Conservation (phyloP, 2,797 vertebrate species). For the Podargus strigoides region DNA sequence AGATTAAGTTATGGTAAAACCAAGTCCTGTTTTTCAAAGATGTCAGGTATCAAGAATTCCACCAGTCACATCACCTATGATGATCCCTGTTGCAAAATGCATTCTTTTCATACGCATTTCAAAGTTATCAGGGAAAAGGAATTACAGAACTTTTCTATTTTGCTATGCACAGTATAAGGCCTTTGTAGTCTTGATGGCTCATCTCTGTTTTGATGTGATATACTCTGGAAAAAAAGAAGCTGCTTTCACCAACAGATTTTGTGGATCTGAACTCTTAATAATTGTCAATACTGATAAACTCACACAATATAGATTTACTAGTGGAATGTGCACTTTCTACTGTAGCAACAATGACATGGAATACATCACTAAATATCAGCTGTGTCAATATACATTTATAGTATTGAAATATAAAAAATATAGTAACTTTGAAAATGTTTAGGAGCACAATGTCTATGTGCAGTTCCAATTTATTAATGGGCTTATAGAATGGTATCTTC, state of each 20-base stretch:
- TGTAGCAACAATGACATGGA: neutral
- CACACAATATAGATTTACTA: neutral
- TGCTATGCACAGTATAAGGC: neutral
- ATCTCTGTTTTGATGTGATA: neutral
- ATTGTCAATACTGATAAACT: neutral
- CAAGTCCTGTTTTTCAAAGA: neutral
- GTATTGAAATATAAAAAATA: neutral
- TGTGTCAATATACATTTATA: neutral
- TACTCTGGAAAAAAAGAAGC: neutral
- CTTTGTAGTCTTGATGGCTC: neutral
- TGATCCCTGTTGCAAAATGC: neutral
- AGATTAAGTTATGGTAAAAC: neutral
- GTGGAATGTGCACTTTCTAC: neutral
- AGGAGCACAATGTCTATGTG: rapidly evolving
- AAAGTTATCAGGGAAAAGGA: neutral
- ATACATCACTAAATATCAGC: neutral
- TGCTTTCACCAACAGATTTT: neutral
- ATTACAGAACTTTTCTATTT: neutral
- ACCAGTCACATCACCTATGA: neutral
- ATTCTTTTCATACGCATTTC: neutral
- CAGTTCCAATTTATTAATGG: neutral
- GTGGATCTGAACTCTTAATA: neutral
- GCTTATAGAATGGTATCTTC: neutral
- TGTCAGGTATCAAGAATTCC: neutral
- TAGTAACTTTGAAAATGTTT: neutral